Evolutionary conservation across 2,797 vertebrate species (phyloP).

Genomic region (Artibeus jamaicensis): DNA sequence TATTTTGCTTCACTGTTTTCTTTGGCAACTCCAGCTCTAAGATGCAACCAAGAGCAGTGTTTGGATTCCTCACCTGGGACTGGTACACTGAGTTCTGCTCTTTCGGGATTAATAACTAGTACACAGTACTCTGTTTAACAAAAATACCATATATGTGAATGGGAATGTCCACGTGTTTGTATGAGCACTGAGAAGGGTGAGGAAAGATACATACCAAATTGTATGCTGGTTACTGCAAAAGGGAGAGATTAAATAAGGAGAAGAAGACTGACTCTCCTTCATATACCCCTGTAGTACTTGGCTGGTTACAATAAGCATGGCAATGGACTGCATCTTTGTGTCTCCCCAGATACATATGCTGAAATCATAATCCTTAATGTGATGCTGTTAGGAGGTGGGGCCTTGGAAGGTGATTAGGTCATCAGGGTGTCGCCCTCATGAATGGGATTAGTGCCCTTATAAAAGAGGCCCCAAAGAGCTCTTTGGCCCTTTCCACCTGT

Average conservation of each 20-base stretch:
- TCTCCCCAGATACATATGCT: background rate
- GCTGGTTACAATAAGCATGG: background rate
- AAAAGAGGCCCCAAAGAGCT: background rate
- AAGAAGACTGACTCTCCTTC: background rate
- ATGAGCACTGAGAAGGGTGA: background rate
- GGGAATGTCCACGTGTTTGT: background rate
- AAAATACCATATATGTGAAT: background rate
- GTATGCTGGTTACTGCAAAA: background rate
- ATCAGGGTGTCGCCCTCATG: background rate
- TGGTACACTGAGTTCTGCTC: background rate
- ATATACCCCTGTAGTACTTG: background rate
- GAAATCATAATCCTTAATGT: background rate
- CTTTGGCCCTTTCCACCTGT: background rate
- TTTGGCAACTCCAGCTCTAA: background rate
- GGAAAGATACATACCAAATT: background rate
- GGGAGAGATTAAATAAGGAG: background rate
- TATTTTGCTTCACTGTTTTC: background rate
- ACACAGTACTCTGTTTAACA: background rate
- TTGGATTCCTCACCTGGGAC: background rate
- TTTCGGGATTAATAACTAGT: background rate
- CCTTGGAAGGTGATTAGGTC: background rate
- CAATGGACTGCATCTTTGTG: background rate
- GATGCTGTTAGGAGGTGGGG: background rate
- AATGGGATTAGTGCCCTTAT: background rate
- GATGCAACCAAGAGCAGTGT: background rate